Conservation (phyloP, 2,113 vertebrate genomes). For the Zosterops japonicus region DNA sequence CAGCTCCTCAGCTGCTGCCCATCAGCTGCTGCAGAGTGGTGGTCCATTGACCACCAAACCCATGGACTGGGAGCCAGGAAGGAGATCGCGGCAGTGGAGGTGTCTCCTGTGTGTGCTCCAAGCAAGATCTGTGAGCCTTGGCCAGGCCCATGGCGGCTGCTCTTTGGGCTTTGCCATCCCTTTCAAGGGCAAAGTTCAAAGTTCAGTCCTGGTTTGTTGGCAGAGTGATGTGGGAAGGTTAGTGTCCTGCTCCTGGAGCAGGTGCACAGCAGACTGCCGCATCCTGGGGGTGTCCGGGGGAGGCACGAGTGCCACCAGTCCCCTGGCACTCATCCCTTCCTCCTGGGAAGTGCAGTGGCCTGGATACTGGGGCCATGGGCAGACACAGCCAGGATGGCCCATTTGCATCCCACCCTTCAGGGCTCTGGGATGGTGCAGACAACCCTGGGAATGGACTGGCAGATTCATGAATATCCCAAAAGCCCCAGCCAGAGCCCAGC, state of each 20-base stretch:
- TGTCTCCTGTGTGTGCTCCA: fast-evolving
- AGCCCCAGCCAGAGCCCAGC: neutral
- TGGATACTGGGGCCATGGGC: no score
- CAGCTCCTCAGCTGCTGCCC: neutral
- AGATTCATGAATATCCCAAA: neutral
- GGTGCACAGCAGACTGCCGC: neutral
- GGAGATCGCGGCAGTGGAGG: neutral
- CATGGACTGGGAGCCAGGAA: fast-evolving
- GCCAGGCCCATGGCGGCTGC: neutral
- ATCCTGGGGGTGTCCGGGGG: fast-evolving
- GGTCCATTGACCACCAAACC: neutral
- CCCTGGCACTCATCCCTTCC: neutral
- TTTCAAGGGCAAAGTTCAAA: neutral
- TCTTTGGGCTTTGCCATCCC: neutral
- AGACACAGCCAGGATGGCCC: neutral
- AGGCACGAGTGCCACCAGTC: neutral
- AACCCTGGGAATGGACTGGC: neutral
- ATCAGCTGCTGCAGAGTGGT: neutral
- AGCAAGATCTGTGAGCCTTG: neutral
- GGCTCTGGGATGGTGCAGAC: neutral
- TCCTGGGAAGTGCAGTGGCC: neutral
- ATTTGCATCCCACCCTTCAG: neutral
- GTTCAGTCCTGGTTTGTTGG: neutral
- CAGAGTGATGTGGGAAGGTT: neutral
- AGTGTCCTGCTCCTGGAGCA: fast-evolving